Conservation (phyloP, 2,888 invertebrate genomes). For the Zaprionus bogoriensis region DNA sequence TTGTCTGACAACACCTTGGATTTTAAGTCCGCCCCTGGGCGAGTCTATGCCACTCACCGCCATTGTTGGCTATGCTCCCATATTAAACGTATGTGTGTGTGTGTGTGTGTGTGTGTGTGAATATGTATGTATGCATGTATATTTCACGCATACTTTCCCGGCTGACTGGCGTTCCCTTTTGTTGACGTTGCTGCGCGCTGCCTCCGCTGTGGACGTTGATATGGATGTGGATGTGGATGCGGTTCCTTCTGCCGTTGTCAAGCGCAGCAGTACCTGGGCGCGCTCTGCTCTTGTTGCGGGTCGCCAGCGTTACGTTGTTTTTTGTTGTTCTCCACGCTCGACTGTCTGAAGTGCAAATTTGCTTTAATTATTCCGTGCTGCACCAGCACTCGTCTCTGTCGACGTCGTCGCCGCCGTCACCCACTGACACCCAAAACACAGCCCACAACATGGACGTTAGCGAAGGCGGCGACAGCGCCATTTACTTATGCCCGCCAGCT, state of each 20-base stretch:
- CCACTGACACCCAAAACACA: conserved; percentile 18
- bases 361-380: conserved; percentile 79
- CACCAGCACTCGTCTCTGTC: conserved; percentile 31
- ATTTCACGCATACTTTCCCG: too few species aligned
- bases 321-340: conserved; percentile 53
- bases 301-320: conserved; percentile 63
- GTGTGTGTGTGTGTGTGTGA: conserved; percentile 21
- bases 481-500: conserved; percentile 56
- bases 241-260: conserved; percentile 30
- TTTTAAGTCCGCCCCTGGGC: conserved; percentile 61
- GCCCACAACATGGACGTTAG: conserved; percentile 16
- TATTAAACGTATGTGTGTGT: conserved; percentile 39
- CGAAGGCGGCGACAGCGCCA: conserved; percentile 53
- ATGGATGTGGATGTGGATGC: conserved; percentile 31
- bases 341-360: conserved; percentile 82
- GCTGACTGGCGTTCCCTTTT: conserved; percentile 54
- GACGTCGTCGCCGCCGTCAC: conserved; percentile 6
- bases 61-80: conserved; percentile 70
- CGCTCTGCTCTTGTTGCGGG: conserved; percentile 59
- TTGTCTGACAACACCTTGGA: conserved; percentile 31
- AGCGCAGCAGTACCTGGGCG: conserved; percentile 37
- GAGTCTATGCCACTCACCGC: conserved; percentile 49
- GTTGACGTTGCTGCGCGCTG: conserved; percentile 54
- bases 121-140: conserved; percentile 23
- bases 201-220: conserved; percentile 25